Evolutionary conservation across 2,797 vertebrate species (phyloP).

Genomic region (Harpagifer antarcticus): DNA sequence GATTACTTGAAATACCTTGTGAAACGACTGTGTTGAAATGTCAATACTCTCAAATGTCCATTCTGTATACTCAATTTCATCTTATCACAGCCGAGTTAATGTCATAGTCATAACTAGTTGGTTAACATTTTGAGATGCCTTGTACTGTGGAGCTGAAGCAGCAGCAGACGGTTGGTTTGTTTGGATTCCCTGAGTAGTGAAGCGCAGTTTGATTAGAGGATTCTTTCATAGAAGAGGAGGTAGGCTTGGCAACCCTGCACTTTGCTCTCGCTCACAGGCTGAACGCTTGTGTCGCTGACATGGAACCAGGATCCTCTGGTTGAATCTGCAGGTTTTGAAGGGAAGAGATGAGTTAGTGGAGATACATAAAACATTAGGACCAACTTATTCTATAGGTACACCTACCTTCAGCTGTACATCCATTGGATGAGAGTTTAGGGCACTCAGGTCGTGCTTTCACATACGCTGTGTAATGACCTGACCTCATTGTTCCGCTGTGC

Average conservation of each 20-base stretch:
- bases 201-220: slow-evolving; percentile 68
- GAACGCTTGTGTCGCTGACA: slow-evolving; percentile 92
- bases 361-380: background rate
- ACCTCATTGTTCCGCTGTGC: slow-evolving; percentile 97
- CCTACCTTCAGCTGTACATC: slow-evolving; percentile 81
- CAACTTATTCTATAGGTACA: background rate
- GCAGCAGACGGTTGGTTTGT: slow-evolving; percentile 43
- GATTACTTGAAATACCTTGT: slow-evolving; percentile 15
- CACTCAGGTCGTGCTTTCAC: slow-evolving; percentile 87
- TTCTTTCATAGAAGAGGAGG: slow-evolving; percentile 97
- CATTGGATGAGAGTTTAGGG: slow-evolving; percentile 78
- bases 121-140: slow-evolving; percentile 10
- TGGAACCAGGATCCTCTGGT: slow-evolving; percentile 94
- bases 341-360: slow-evolving; percentile 1
- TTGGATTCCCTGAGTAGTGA: slow-evolving; percentile 57
- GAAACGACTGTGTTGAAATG: slow-evolving; percentile 8
- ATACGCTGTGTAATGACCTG: slow-evolving; percentile 96
- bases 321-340: slow-evolving; percentile 74
- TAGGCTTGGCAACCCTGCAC: slow-evolving; percentile 95
- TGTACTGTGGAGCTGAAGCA: slow-evolving; percentile 37
- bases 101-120: slow-evolving; percentile 4
- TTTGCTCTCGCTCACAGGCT: slow-evolving; percentile 88
- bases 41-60: slow-evolving; percentile 11
- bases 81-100: slow-evolving; percentile 11
- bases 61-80: slow-evolving; percentile 10